Evolutionary conservation across 2,888 invertebrate genomes (phyloP).

Genomic region (Lycia hirtaria): DNA sequence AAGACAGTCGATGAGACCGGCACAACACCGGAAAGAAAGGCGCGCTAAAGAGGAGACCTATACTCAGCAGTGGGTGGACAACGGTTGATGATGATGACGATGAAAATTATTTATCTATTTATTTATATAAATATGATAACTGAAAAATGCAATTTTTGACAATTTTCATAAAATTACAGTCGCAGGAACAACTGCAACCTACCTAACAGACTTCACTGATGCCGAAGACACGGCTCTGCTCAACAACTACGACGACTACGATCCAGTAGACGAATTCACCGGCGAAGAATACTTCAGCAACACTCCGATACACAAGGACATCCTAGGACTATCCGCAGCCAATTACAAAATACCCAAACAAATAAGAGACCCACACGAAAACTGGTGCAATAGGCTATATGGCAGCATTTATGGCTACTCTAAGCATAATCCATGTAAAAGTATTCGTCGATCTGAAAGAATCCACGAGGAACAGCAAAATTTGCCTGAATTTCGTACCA

Average conservation of each 20-base stretch:
- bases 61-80: too few species aligned
- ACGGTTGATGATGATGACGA: too few species aligned
- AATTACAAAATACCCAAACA: background rate
- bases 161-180: background rate
- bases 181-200: background rate
- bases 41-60: too few species aligned
- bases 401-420: background rate
- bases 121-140: too few species aligned
- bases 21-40: too few species aligned
- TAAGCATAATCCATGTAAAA: background rate
- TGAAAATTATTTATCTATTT: too few species aligned
- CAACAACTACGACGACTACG: constrained; percentile 20
- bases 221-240: background rate
- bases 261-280: background rate
- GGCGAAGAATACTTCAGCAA: background rate
- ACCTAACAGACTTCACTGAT: constrained; percentile 1
- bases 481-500: too few species aligned
- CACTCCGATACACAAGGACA: background rate
- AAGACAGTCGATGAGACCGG: too few species aligned
- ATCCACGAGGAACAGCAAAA: too few species aligned
- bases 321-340: background rate
- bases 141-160: too few species aligned
- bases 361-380: too few species aligned
- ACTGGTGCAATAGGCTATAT: background rate
- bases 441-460: too few species aligned